Conservation (phyloP, 2,797 vertebrate genomes). For the Heliangelus exortis region DNA sequence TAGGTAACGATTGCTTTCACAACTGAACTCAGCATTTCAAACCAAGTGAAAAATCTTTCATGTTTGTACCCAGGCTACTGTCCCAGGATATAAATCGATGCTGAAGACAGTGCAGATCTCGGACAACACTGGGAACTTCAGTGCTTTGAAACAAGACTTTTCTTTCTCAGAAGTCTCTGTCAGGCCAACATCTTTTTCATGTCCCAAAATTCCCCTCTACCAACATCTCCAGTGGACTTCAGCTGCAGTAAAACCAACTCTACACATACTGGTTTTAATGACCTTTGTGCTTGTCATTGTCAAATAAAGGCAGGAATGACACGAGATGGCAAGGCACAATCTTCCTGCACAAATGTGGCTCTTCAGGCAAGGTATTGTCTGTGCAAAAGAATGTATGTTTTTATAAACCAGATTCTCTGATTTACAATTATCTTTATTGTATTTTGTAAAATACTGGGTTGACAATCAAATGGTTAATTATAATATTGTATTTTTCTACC, state of each 20-base stretch:
- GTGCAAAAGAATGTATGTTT: background rate
- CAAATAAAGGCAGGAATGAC: constrained; percentile 31
- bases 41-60: background rate
- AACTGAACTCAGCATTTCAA: background rate
- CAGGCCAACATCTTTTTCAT: background rate
- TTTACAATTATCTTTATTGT: background rate
- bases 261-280: constrained; percentile 51
- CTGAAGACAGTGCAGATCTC: constrained; percentile 79
- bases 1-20: background rate
- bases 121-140: constrained; percentile 74
- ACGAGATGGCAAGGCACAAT: background rate
- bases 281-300: constrained; percentile 17
- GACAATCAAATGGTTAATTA: background rate
- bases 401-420: background rate
- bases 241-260: constrained; percentile 52
- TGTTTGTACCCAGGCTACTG: constrained; percentile 81
- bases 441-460: background rate
- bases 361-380: background rate
- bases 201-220: constrained; percentile 73
- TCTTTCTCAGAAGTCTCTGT: constrained; percentile 56
- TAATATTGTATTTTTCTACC: background rate
- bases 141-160: constrained; percentile 85
- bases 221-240: constrained; percentile 18
- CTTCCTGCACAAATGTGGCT: background rate
- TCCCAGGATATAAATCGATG: constrained; percentile 77